These are phyloP conservation scores for Agrotis exclamationis DNA, from an alignment of 2,888 invertebrate species.

Conservation along the genomic window DNA sequence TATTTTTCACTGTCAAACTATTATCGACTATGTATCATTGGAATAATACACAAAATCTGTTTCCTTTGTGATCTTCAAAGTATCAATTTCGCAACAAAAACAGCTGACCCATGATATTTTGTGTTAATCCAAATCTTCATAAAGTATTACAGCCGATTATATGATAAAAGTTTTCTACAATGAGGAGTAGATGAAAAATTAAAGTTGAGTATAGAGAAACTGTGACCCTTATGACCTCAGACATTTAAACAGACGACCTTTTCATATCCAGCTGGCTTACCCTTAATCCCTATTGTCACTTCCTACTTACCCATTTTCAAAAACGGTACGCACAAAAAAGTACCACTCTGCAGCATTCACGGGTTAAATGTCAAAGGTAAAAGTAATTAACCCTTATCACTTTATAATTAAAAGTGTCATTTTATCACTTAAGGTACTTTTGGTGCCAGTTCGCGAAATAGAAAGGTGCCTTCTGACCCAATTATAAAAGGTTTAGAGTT, in stretches of 20 bases:
- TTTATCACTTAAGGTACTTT: conserved; percentile 52
- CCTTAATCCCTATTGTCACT: conserved; percentile 6
- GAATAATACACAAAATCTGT: no score
- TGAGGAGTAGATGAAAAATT: no score
- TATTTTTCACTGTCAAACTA: no score
- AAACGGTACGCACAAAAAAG: conserved; percentile 34
- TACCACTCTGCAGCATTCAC: conserved; percentile 25
- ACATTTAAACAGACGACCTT: not conserved
- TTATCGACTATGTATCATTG: no score
- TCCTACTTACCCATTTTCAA: conserved; percentile 18
- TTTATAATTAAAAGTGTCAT: conserved; percentile 61
- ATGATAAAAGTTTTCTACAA: no score
- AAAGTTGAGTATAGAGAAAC: no score
- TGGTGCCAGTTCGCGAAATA: conserved; percentile 23
- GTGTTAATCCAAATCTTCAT: no score
- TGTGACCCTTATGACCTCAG: not conserved
- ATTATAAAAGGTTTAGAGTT: conserved; percentile 53
- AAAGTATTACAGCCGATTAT: no score
- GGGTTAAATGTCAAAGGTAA: conserved; percentile 39
- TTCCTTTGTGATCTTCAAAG: no score
- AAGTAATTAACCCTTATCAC: conserved; percentile 63
- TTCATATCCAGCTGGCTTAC: not conserved
- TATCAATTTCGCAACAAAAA: no score
- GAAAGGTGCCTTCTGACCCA: conserved; percentile 28
- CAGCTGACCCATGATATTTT: no score